Percentiles rank a stretch among this genome's conserved stretches.
Conservation (phyloP, 1,140 invertebrate species). For the Lycorma delicatula region DNA sequence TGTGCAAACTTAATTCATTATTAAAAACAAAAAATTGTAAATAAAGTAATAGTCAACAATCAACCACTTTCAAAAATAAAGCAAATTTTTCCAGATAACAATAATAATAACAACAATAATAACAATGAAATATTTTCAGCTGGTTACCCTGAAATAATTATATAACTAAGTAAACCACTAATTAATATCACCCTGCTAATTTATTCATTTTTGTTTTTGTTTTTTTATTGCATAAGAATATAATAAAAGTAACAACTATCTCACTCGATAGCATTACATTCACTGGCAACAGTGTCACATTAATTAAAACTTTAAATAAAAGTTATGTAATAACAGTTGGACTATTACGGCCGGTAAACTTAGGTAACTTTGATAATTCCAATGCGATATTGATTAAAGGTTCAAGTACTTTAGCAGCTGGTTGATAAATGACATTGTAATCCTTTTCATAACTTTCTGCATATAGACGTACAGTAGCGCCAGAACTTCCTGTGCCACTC, state of each 20-base stretch:
- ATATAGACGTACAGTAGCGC: constrained; percentile 92
- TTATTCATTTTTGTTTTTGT: not conserved
- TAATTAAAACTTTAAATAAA: not conserved
- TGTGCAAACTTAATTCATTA: not conserved
- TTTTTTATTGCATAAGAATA: not conserved
- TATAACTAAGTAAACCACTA: not conserved
- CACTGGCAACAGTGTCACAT: not conserved
- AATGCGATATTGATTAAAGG: constrained; percentile 83
- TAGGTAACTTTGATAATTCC: constrained; percentile 69
- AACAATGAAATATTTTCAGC: not conserved
- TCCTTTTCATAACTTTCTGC: constrained; percentile 80
- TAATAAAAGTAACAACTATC: not conserved
- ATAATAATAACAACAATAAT: too few relatives aligned
- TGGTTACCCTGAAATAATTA: not conserved
- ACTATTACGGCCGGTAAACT: constrained; percentile 76
- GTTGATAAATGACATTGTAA: constrained; percentile 48
- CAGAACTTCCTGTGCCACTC: constrained; percentile 94
- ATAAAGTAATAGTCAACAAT: not conserved
- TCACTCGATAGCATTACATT: too few relatives aligned
- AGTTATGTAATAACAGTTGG: constrained; percentile 98
- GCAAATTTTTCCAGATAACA: too few relatives aligned
- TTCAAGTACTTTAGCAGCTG: constrained; percentile 75
- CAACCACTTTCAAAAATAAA: too few relatives aligned
- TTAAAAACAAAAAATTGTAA: not conserved
- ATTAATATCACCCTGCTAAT: not conserved